Evolutionary conservation across 2,888 invertebrate genomes (phyloP), one percentile per base, ranked within the genome.

Genomic region (Synergus umbraculus): DNA sequence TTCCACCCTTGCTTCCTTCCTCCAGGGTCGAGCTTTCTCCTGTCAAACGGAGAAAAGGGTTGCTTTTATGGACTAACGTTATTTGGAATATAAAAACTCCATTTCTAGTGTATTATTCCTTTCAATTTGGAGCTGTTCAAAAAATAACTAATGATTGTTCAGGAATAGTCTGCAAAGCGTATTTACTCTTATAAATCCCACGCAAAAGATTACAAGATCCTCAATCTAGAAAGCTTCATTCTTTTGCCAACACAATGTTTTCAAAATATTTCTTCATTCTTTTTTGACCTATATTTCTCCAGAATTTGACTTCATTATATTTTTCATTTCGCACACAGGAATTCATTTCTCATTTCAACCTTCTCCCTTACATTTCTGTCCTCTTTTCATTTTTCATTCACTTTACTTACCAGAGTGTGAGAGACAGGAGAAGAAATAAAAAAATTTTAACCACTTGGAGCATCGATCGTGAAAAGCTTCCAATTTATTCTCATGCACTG

Each of bases 271-370:
- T 10, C 43, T 67, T 44, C 12, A 66, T 66, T 66, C 10, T 12
- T 67, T 67, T 46, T 46, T 67, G 67, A 67, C 67, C 44, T 22
- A 67, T 22, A 67, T 18, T 67, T 67, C 22, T 37, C 18, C 44
- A 67, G 22, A 46, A 46, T 18, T 67, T 22, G 5, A 67, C 22
- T 67, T 46, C 22, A 67, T 46, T 67, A 67, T 3, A 67, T 18
- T 22, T 43, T 44, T 67, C 67, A 22, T 67, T 67, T 46, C 44
- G 12, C 44, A 46, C 12, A 44, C 46, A 46, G 18, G 66, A 66
- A 22, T 67, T 67, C 12, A 44, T 44, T 18, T 67, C 44, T 46
- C 22, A 46, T 44, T 22, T 15, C 18, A 9, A 18, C 43, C 18
- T 66, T 29, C 10, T 66, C 13, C 41, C 65, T 65, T 65, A 41